Evolutionary conservation across 2,797 vertebrate genomes (phyloP), one percentile per base, ranked within the genome.

Genomic region (Australoheros facetus): DNA sequence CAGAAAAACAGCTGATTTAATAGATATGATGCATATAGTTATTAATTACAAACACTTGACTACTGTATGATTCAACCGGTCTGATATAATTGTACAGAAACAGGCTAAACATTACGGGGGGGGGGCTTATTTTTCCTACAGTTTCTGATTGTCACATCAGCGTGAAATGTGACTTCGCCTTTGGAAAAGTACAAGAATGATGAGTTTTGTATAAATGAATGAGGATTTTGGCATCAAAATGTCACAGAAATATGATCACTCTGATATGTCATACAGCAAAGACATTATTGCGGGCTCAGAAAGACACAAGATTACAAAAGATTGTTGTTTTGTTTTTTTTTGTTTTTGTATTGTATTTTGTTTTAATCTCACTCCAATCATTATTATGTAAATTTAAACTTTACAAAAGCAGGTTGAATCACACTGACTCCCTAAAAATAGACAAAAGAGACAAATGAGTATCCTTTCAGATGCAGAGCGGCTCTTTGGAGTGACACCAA

Each of bases 401-500:
- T 83, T 84, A 92, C 75, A 92, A 90, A 91, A 90, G 79, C 81
- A 88, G 80, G 88, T 88, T 89, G 75, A 86, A 86, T 88, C 79
- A 87, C 54, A 21, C 70, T 57, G 85, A 78, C 84, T 88, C 77
- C 80, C 87, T 93, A 93, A 93, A 94, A 94, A 94, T 93, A 94
- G 94, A 92, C 86, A 79, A 91, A 84, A 88, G 77, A 90, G 81
- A 90, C 73, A 92, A 90, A 92, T 88, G 83, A 91, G 70, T 73
- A 72, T 92, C 78, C 80, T 90, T 87, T 93, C 85, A 84, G 87
- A 87, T 77, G 80, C 78, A 79, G 85, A 89, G 81, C 69, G 57
- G 82, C 89, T 91, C 91, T 92, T 93, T 90, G 85, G 91, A 92
- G 91, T 92, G 92, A 94, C 92, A 94, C 89, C 87, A 89, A 88